A percentile compares a stretch with the other conserved stretches of the same genome.
Evolutionary conservation across 2,888 invertebrate species (phyloP).

Genomic region (Tubulanus polymorphus): DNA sequence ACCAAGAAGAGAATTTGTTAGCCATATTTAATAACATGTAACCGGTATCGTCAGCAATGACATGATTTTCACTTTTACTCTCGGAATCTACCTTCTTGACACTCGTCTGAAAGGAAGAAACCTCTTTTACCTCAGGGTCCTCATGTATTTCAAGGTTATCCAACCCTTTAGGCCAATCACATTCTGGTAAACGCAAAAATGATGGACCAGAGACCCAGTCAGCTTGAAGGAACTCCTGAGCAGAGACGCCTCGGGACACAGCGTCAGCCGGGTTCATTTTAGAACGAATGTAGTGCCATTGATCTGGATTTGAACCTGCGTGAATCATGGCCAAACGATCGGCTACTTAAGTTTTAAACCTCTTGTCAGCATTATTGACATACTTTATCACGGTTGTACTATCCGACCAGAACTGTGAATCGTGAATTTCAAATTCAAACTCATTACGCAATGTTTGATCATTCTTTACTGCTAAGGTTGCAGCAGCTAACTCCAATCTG

Average conservation of each 20-base stretch:
- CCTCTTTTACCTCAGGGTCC: not conserved
- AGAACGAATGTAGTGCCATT: not conserved
- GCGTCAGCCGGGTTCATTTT: conserved; percentile 6
- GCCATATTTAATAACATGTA: no score
- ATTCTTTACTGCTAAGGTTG: not conserved
- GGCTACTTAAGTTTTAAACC: conserved; percentile 5
- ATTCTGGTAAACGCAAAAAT: not conserved
- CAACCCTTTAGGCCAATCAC: not conserved
- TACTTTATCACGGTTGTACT: conserved; percentile 5
- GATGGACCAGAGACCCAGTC: not conserved
- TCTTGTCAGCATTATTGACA: not conserved
- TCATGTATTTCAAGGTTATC: not conserved
- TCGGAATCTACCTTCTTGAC: no score
- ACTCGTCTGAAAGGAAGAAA: no score
- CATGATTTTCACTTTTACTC: no score
- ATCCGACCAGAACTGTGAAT: conserved; percentile 6
- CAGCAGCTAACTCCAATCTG: conserved; percentile 6
- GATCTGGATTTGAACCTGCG: not conserved
- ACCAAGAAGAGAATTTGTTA: not conserved
- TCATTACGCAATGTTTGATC: not conserved
- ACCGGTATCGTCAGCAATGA: no score
- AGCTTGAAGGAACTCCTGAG: not conserved
- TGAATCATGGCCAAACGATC: conserved; percentile 7
- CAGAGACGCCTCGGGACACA: conserved; percentile 1
- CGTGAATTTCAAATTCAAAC: not conserved